Conservation (phyloP, 2,113 vertebrate genomes). For the Gymnorhina tibicen region DNA sequence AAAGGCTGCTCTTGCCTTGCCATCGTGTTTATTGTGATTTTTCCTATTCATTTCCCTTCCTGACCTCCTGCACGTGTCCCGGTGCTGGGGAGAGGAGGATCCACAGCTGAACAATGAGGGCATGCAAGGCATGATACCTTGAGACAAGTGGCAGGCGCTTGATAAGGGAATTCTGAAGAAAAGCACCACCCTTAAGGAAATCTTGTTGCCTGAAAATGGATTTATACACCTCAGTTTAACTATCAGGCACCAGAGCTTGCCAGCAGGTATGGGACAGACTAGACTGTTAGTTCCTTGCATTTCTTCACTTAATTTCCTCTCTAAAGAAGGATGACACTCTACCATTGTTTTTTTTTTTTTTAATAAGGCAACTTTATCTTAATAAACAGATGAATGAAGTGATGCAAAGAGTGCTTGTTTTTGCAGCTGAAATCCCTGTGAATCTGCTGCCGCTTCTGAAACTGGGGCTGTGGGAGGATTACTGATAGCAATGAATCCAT, state of each 20-base stretch:
- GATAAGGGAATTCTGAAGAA: not conserved
- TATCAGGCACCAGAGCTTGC: not conserved
- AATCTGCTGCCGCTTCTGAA: not conserved
- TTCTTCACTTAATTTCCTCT: not conserved
- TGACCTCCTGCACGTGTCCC: rapidly evolving
- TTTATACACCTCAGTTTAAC: not conserved
- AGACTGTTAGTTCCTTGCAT: not conserved
- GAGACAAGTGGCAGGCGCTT: not conserved
- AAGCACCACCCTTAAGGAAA: not conserved
- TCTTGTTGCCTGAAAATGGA: not conserved
- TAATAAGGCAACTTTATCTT: not conserved
- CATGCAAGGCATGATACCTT: not conserved
- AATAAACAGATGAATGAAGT: not conserved
- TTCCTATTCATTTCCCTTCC: not conserved
- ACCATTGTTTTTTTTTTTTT: not conserved
- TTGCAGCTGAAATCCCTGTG: not conserved
- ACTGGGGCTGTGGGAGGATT: not conserved
- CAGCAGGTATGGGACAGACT: not conserved
- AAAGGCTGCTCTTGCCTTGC: not conserved
- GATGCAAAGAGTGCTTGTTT: not conserved
- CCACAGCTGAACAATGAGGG: not conserved
- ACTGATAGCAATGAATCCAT: not conserved
- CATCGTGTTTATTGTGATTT: rapidly evolving
- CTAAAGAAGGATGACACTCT: not conserved
- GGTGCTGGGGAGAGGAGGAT: not conserved